Evolutionary conservation across 2,113 vertebrate species (phyloP).

Genomic region (Eupsittula cactorum): DNA sequence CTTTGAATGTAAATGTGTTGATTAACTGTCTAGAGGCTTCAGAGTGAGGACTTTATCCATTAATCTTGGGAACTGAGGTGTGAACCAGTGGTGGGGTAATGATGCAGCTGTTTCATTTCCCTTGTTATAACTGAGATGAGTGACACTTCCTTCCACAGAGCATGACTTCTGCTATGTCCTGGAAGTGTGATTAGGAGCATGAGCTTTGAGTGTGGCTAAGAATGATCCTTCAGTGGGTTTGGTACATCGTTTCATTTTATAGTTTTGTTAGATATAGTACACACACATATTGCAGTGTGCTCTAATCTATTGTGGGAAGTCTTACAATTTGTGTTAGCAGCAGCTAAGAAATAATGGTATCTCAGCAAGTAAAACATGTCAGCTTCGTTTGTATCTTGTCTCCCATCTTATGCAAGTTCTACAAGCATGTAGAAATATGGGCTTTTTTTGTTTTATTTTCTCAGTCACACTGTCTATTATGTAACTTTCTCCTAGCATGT

Average conservation of each 20-base stretch:
- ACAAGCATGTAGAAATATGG: neutral
- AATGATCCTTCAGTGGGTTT: rapidly evolving
- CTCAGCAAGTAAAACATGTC: neutral
- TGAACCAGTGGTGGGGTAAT: neutral
- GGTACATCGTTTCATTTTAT: neutral
- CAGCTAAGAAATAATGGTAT: neutral
- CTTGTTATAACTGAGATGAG: neutral
- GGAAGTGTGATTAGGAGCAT: neutral
- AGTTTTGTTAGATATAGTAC: neutral
- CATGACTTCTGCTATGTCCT: neutral
- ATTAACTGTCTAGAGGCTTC: neutral
- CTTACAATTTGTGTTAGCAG: neutral
- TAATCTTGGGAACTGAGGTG: neutral
- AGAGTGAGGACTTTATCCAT: neutral
- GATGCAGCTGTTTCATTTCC: neutral
- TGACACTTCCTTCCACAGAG: neutral
- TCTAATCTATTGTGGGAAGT: rapidly evolving
- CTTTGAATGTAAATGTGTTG: neutral
- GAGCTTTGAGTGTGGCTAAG: neutral
- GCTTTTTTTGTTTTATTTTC: neutral
- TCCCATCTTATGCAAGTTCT: neutral
- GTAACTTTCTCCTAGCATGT: neutral
- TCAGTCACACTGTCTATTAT: rapidly evolving
- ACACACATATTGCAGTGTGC: rapidly evolving
- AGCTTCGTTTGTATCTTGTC: neutral